These are phyloP conservation scores for Hydra vulgaris DNA, from an alignment of 30 jellyfish, hydroid and myxozoan genomes.

Conservation along the genomic window DNA sequence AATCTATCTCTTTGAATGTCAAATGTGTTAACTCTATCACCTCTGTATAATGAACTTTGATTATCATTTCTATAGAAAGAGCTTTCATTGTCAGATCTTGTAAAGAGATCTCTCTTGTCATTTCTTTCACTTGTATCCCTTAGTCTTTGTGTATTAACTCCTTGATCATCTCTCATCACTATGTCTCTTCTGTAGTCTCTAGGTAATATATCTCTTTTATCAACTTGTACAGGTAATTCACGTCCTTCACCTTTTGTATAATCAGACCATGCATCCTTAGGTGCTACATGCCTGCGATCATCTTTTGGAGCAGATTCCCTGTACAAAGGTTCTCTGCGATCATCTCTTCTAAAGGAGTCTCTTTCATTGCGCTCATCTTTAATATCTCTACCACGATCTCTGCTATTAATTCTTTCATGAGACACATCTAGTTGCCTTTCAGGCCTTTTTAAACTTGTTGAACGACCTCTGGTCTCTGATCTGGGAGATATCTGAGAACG, in stretches of 20 bases:
- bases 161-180: neutral
- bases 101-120: neutral
- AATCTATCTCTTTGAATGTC: neutral
- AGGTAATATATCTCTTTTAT: neutral
- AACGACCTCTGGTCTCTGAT: constrained; percentile 1
- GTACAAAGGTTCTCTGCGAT: constrained; percentile 4
- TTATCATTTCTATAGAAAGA: neutral
- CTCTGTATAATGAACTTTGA: neutral
- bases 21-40: neutral
- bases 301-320: constrained; percentile 3
- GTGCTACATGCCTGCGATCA: constrained; percentile 4
- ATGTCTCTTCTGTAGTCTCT: neutral
- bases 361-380: constrained; percentile 5
- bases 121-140: neutral
- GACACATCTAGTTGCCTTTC: neutral
- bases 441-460: neutral
- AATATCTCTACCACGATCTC: constrained; percentile 13
- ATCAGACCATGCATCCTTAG: constrained; percentile 7
- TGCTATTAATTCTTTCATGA: neutral
- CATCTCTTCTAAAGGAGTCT: constrained; percentile 18
- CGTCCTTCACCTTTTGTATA: constrained; percentile 4
- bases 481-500: neutral
- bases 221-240: neutral
- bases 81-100: neutral
- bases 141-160: neutral